These are phyloP conservation scores for Dryas iulia DNA, from an alignment of 1,140 invertebrate genomes.

Conservation along the genomic window DNA sequence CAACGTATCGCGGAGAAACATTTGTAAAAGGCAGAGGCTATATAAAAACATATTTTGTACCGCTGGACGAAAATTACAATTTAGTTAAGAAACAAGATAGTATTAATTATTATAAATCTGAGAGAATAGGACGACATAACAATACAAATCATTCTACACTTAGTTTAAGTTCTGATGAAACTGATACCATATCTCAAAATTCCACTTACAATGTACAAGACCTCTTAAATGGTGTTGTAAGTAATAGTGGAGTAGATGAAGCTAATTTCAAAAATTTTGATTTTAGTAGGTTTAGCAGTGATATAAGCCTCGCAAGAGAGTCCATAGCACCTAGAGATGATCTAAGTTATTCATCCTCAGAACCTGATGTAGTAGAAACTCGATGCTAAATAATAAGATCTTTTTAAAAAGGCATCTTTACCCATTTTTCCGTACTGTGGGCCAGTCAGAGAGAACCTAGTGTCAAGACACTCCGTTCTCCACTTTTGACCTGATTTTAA, in stretches of 20 bases:
- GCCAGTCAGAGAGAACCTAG: no score
- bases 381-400: constrained; percentile 38
- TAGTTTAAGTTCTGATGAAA: constrained; percentile 13
- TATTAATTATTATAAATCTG: constrained; percentile 17
- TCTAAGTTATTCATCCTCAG: constrained; percentile 31
- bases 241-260: constrained; percentile 6
- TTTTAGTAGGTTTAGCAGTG: constrained; percentile 5
- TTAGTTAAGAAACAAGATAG: constrained; percentile 67
- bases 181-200: constrained; percentile 12
- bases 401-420: no score
- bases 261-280: constrained; percentile 9
- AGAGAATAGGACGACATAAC: neutral
- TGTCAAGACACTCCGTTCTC: no score
- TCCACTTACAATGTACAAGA: constrained; percentile 3
- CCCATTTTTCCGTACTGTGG: no score
- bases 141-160: constrained; percentile 4
- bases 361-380: constrained; percentile 48
- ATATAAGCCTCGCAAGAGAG: neutral
- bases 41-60: constrained; percentile 88
- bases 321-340: constrained; percentile 14
- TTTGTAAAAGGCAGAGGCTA: constrained; percentile 89
- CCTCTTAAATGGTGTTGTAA: neutral
- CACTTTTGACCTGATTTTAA: no score
- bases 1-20: constrained; percentile 85
- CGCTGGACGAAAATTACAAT: constrained; percentile 83